Conservation (phyloP, 2,113 vertebrate genomes). For the Petaurus breviceps region DNA sequence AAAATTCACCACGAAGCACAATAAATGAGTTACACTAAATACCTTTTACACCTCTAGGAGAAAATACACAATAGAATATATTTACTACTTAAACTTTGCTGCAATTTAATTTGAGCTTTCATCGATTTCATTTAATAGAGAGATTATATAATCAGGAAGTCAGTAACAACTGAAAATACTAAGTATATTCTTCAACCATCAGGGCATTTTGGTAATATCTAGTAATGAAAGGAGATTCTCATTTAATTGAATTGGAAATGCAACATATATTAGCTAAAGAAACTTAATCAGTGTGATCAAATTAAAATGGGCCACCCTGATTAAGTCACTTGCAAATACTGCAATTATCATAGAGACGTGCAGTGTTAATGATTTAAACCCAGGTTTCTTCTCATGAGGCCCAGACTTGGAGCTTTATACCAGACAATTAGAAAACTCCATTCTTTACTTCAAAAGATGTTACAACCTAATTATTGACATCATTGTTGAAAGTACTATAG, state of each 20-base stretch:
- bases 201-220: slow-evolving; percentile 81
- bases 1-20: slow-evolving; percentile 69
- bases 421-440: slow-evolving; percentile 79
- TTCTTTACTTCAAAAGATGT: slow-evolving; percentile 72
- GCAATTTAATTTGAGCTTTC: slow-evolving; percentile 82
- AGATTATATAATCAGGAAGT: slow-evolving; percentile 81
- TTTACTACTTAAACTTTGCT: slow-evolving; percentile 72
- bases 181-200: slow-evolving; percentile 78
- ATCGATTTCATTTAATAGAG: slow-evolving; percentile 82
- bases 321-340: slow-evolving; percentile 83
- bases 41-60: slow-evolving; percentile 21
- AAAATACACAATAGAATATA: slow-evolving; percentile 63
- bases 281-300: slow-evolving; percentile 88
- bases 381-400: slow-evolving; percentile 78
- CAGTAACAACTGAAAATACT: slow-evolving; percentile 80
- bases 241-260: slow-evolving; percentile 88
- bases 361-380: slow-evolving; percentile 84
- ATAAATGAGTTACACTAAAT: slow-evolving; percentile 69
- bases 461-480: slow-evolving; percentile 63
- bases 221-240: slow-evolving; percentile 85
- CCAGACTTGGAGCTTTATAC: slow-evolving; percentile 70
- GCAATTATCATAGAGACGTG: slow-evolving; percentile 82
- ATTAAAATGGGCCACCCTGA: slow-evolving; percentile 85
- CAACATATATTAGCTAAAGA: slow-evolving; percentile 87
- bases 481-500: slow-evolving; percentile 57